Base-by-base conservation (phyloP, 1,140 invertebrate genomes). In the Pomacea maculata region DNA sequence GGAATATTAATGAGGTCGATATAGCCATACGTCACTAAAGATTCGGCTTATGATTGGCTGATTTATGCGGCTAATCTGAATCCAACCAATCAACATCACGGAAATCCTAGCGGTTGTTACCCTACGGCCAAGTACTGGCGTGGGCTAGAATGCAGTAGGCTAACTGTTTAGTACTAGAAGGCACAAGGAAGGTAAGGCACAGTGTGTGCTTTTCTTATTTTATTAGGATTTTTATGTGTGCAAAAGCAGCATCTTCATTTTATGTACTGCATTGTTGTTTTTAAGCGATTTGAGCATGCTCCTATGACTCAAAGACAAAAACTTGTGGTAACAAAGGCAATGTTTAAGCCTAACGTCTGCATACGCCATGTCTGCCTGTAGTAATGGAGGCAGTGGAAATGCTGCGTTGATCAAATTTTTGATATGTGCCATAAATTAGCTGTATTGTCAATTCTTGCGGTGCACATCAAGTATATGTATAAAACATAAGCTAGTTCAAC, bases 41-140 rank as follows among this genome's bases (percentile, higher is more conserved):
- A 77, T 77, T 67, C 55, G 52, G 21, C 14, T 71, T 68, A 81
- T 84, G 79, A 88, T 88, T 88, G 86, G 87, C 79, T 76, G 54
- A 73, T 76, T 74, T 79, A 75, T 82, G 83, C 80, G 82, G 71
- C 81, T 82, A 83, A 81, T 86, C 75, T 70, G 74, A 76, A 80
- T 82, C 78, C 71, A 80, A 71, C 87, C 87, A 88, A 88, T 88
- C 83, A 84, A 70, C 68, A 45, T 21, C 71, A 65, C 75, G 15
- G 29, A 83, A 80, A 61, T 72, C 55, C 67, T 65, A 70, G 77
- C 77, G 25, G 77, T 78, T 77, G 75, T 77, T 71, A 65, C 77
- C 67, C 11, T 78, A 78, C 77, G 65, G 77, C 67, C 77, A 61
- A 80, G 65, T 75, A 81, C 75, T 76, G 85, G 86, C 86, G 86